These are phyloP conservation scores for Catonia carolina DNA, from an alignment of 2,888 invertebrate genomes.

Conservation along the genomic window DNA sequence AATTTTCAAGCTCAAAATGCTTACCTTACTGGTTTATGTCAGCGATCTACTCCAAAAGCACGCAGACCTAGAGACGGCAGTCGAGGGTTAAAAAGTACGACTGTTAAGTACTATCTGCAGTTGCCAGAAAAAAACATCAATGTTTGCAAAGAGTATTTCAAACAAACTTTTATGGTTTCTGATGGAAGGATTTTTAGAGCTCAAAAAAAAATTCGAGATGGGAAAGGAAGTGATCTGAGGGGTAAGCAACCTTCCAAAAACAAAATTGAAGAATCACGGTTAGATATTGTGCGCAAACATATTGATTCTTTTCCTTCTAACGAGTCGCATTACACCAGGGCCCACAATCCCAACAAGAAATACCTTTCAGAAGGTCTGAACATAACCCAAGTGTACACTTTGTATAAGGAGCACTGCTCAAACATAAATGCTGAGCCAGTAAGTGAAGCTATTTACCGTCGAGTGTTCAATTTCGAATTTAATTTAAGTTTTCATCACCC, in stretches of 20 bases:
- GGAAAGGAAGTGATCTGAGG: conserved; percentile 1
- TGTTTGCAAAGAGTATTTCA: too few species aligned
- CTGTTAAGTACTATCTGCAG: too few species aligned
- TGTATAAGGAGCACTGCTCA: neutral
- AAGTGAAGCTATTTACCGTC: neutral
- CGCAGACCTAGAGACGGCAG: too few species aligned
- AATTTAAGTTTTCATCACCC: conserved; percentile 19
- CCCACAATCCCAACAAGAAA: conserved; percentile 3
- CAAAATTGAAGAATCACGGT: conserved; percentile 1
- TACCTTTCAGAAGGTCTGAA: conserved; percentile 3
- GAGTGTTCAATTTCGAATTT: conserved; percentile 9
- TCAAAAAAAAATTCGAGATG: too few species aligned
- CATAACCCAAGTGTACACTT: neutral
- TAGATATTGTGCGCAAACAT: conserved; percentile 1
- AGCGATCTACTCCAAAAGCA: too few species aligned
- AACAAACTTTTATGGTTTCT: neutral
- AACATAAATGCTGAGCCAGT: conserved; percentile 1
- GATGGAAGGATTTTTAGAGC: conserved; percentile 4
- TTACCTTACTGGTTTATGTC: too few species aligned
- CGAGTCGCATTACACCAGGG: neutral
- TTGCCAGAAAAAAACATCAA: too few species aligned
- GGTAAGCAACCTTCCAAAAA: conserved; percentile 1
- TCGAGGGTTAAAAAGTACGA: too few species aligned
- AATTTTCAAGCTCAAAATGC: too few species aligned
- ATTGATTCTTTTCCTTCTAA: neutral